Evolutionary conservation across 2,113 vertebrate genomes (phyloP).

Genomic region (Macquaria australasica): DNA sequence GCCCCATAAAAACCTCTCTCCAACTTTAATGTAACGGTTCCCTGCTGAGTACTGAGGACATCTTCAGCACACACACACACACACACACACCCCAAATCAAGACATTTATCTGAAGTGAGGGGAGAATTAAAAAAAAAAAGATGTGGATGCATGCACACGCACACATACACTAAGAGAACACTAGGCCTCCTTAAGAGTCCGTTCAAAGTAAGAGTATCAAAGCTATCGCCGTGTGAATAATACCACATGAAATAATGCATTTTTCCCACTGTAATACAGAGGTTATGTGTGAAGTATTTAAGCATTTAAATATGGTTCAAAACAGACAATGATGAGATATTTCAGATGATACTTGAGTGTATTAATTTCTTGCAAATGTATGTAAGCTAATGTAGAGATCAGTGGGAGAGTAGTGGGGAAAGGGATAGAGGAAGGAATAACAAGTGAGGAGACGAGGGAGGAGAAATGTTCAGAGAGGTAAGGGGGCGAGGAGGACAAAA

Average conservation of each 20-base stretch:
- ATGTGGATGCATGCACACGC: slow-evolving; percentile 17
- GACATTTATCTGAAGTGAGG: slow-evolving; percentile 70
- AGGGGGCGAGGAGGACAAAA: background rate
- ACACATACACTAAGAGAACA: slow-evolving; percentile 12
- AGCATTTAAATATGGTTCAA: slow-evolving; percentile 9
- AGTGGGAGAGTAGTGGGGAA: background rate
- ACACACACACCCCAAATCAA: slow-evolving; percentile 64
- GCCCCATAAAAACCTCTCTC: slow-evolving; percentile 66
- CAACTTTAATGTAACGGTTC: slow-evolving; percentile 79
- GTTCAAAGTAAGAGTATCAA: slow-evolving; percentile 57
- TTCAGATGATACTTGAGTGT: slow-evolving; percentile 2
- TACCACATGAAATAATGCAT: slow-evolving; percentile 17
- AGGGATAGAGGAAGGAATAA: background rate
- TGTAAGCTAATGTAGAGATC: background rate
- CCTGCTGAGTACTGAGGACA: slow-evolving; percentile 77
- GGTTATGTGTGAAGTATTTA: slow-evolving; percentile 18
- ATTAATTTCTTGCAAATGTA: background rate
- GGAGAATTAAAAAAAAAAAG: slow-evolving; percentile 49
- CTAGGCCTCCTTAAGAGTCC: slow-evolving; percentile 19
- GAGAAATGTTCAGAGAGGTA: background rate
- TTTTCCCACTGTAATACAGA: background rate
- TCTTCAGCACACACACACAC: slow-evolving; percentile 33
- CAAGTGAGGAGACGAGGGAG: background rate
- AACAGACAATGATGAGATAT: slow-evolving; percentile 10
- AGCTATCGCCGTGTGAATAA: slow-evolving; percentile 16